These are phyloP conservation scores for Nomada flava DNA, from an alignment of 2,888 invertebrate genomes.

Conservation along the genomic window DNA sequence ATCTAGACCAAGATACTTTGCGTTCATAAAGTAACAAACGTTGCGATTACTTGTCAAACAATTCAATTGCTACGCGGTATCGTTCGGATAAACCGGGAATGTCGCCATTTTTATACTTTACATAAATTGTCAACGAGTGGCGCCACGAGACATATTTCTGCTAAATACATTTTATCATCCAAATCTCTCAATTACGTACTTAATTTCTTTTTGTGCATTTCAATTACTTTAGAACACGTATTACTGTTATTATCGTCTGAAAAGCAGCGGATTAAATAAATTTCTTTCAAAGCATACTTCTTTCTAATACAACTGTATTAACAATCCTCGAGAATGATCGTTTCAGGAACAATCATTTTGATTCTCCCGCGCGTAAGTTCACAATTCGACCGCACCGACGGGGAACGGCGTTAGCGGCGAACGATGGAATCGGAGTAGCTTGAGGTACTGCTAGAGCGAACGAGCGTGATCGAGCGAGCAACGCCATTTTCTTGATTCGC, in stretches of 20 bases:
- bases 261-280: too few species aligned
- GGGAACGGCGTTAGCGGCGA: slow-evolving; percentile 10
- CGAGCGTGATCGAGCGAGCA: slow-evolving; percentile 63
- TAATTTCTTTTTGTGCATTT: too few species aligned
- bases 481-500: slow-evolving; percentile 75
- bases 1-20: background rate
- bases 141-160: slow-evolving; percentile 26
- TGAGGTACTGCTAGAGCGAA: slow-evolving; percentile 54
- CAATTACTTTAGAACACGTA: background rate
- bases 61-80: slow-evolving; percentile 26
- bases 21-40: background rate
- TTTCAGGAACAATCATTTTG: background rate
- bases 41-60: background rate
- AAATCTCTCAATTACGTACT: too few species aligned
- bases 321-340: too few species aligned
- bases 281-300: too few species aligned
- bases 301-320: too few species aligned
- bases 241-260: too few species aligned
- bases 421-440: slow-evolving; percentile 44
- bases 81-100: slow-evolving; percentile 30
- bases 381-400: background rate
- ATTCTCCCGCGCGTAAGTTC: slow-evolving; percentile 36
- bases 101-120: slow-evolving; percentile 19
- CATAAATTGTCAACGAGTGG: slow-evolving; percentile 16
- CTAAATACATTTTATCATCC: too few species aligned